Evolutionary conservation across 30 jellyfish, hydroid and myxozoan genomes (phyloP).

Genomic region (Nemopilema nomurai): DNA sequence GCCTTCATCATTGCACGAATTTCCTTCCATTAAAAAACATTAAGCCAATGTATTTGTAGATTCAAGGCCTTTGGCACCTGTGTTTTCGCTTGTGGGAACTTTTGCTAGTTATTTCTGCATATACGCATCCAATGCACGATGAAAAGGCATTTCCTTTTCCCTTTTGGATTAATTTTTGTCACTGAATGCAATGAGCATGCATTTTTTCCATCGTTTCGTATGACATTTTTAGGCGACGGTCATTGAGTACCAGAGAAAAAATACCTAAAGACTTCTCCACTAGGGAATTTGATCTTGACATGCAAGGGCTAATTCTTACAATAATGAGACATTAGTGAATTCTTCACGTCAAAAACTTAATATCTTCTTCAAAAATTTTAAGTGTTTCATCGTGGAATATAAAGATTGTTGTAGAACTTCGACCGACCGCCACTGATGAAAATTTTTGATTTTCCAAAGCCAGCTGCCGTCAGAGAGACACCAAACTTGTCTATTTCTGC

Average conservation of each 20-base stretch:
- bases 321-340: conserved; percentile 1
- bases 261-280: conserved; percentile 6
- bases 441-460: not conserved
- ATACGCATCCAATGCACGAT: conserved; percentile 15
- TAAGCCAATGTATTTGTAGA: no score
- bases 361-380: not conserved
- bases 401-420: not conserved
- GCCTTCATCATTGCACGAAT: conserved; percentile 24
- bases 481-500: not conserved
- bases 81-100: conserved; percentile 7
- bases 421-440: conserved; percentile 5
- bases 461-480: conserved; percentile 14
- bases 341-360: not conserved
- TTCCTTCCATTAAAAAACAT: conserved; percentile 24
- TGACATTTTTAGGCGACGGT: conserved; percentile 15
- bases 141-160: conserved; percentile 18
- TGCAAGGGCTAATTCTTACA: conserved; percentile 8
- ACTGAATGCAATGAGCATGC: conserved; percentile 22
- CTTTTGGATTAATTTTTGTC: conserved; percentile 3
- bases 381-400: conserved; percentile 1
- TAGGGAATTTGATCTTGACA: conserved; percentile 12
- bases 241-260: conserved; percentile 13
- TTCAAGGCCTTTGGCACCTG: not conserved
- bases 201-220: conserved; percentile 27
- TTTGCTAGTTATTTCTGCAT: conserved; percentile 8